Evolutionary conservation across 2,888 invertebrate genomes (phyloP).

Genomic region (Pardosa pseudoannulata): DNA sequence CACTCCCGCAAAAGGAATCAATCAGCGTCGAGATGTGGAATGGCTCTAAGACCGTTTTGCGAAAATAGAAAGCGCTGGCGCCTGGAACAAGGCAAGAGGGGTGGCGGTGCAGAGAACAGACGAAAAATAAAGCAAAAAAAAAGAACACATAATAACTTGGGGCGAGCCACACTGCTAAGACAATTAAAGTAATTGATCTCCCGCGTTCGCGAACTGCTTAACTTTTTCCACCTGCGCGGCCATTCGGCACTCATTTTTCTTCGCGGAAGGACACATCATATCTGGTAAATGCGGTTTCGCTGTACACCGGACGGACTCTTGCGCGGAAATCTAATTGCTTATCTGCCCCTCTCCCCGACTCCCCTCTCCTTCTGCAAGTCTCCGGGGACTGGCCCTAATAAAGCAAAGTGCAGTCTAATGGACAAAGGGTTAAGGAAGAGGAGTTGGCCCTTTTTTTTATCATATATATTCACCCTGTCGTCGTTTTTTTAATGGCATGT

Average conservation of each 20-base stretch:
- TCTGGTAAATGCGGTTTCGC: slow-evolving; percentile 2
- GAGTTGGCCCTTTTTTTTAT: no score
- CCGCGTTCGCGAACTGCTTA: neutral
- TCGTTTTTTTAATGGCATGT: no score
- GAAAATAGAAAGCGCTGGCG: neutral
- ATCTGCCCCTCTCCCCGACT: neutral
- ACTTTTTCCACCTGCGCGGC: neutral
- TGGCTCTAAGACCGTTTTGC: neutral
- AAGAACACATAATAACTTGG: neutral
- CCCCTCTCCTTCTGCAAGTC: neutral
- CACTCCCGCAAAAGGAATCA: neutral
- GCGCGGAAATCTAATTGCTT: neutral
- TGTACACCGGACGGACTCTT: neutral
- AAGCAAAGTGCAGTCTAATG: neutral
- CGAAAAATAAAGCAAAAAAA: no score
- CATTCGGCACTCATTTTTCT: neutral
- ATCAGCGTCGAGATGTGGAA: neutral
- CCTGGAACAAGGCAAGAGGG: no score
- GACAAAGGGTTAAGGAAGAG: neutral
- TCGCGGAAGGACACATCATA: neutral
- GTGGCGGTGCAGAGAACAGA: no score
- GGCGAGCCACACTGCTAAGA: neutral
- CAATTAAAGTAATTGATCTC: slow-evolving; percentile 3
- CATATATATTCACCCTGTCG: no score
- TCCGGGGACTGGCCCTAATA: neutral